Evolutionary conservation across 2,113 vertebrate genomes (phyloP), one percentile per base, ranked within the genome.

Genomic region (Pedionomus torquatus): DNA sequence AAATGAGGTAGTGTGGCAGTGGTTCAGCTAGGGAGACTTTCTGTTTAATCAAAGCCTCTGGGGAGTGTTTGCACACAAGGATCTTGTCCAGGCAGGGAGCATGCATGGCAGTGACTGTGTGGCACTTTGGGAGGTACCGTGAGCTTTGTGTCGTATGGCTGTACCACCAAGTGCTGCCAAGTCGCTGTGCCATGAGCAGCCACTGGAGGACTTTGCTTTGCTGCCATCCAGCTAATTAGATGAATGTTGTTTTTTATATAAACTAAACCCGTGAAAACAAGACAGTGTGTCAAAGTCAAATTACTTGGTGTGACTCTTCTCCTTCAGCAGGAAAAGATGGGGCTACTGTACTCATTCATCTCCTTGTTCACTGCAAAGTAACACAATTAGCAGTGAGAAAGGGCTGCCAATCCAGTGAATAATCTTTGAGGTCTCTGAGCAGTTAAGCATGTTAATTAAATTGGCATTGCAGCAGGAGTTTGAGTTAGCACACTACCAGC

Each of bases 371-470:
- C 72, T 89, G 95, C 6, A 92, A 95, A 95, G 92, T 93, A 87
- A 93, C 82, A 79, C 75, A 91, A 91, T 96, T 95, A 95, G 94
- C 90, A 96, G 88, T 48, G 93, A 94, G 90, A 79, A 95, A 93
- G 93, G 87, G 35, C 90, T 95, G 89, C 83, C 91, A 97, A 97
- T 83, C 83, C 61, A 86, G 65, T 87, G 90, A 95, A 92, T 95
- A 96, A 95, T 97, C 95, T 97, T 60, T 26, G 88, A 89, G 93
- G 96, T 97, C 94, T 97, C 92, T 33, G 63, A 95, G 89, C 94
- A 95, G 97, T 97, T 96, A 97, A 88, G 89, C 66, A 37, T 87
- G 94, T 96, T 97, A 95, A 97, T 97, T 95, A 96, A 97, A 94
- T 92, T 87, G 61, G 81, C 87, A 82, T 93, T 91, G 83, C 58